Evolutionary conservation across 2,797 vertebrate genomes (phyloP), one percentile per base, ranked within the genome.

Genomic region (Allobates femoralis): DNA sequence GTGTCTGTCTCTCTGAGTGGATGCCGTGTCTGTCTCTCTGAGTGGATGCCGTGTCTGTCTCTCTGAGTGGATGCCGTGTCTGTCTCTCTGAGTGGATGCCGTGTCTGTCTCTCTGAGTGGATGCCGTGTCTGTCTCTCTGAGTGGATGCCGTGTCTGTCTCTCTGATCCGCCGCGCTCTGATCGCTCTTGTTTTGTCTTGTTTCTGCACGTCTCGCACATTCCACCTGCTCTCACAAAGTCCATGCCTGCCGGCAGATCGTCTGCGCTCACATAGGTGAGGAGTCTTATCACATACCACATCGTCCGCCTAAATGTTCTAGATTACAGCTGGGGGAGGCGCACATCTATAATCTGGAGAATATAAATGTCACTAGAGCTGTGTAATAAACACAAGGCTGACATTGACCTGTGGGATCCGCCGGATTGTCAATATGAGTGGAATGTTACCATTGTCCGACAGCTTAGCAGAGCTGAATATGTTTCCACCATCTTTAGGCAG

Each of bases 201-300:
- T 81, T 81, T 21, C 32, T 76, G 58, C 86, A 75, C 34, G 82
- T 67, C 28, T n/a, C 37, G 23, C 8, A 88, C 82, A 88, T 88
- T 81, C 86, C 86, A 75, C 58, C 50, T 85, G 64, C 58, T 55
- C 37, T 71, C 67, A 64, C 81, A 80, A 79, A 55, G 32, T 81
- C 53, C 19, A 12, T 53, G 82, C 77, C 86, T 74, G 60, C 32
- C 60, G 78, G 83, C 82, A 30, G 21, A 55, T 67, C 41, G 6
- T 77, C 78, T 50, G 28, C 26, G 34, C 60, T 30, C 46, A 26
- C 21, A 71, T 55, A 28, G 76, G 21, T 58, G 10, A 55, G 19
- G 67, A 28, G 81, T 58, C 28, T 58, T 19, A 77, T 78, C 50
- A 46, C 55, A 41, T 73, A 34, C 46, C 81, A 56, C 81, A 7